These are phyloP conservation scores for Diachrysia chrysitis DNA, from an alignment of 2,888 invertebrate genomes.

Conservation along the genomic window DNA sequence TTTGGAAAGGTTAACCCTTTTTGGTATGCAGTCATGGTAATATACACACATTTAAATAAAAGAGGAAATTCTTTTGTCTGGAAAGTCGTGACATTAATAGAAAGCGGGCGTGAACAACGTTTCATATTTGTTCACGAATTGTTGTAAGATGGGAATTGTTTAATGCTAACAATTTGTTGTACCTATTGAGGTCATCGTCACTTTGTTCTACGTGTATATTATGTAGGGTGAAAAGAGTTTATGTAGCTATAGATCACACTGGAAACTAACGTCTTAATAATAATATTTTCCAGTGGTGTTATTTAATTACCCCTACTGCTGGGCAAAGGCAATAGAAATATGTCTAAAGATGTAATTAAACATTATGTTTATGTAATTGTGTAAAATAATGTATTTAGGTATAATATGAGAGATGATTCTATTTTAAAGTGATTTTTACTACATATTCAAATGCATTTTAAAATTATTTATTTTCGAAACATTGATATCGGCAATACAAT, in stretches of 20 bases:
- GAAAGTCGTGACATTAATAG: slow-evolving; percentile 53
- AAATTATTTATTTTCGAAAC: too few species aligned
- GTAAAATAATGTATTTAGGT: too few species aligned
- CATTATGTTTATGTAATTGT: too few species aligned
- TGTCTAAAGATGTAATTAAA: too few species aligned
- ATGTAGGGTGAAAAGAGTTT: background rate
- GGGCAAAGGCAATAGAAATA: too few species aligned
- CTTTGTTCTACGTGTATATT: background rate
- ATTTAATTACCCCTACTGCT: too few species aligned
- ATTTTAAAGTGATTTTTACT: too few species aligned
- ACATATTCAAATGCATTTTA: too few species aligned
- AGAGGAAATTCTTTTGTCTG: slow-evolving; percentile 30
- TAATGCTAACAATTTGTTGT: background rate
- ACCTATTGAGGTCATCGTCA: background rate
- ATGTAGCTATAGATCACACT: background rate
- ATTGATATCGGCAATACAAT: too few species aligned
- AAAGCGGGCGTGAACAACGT: slow-evolving; percentile 19
- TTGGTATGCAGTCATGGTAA: background rate
- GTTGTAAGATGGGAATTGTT: background rate
- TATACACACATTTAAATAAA: background rate
- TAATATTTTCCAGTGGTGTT: too few species aligned
- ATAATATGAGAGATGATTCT: too few species aligned
- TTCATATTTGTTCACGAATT: background rate
- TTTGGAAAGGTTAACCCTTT: background rate
- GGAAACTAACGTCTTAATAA: background rate